Percentiles rank a stretch among this genome's conserved stretches.
Evolutionary conservation across 2,797 vertebrate species (phyloP).

Genomic region (Hozukius guyotensis): DNA sequence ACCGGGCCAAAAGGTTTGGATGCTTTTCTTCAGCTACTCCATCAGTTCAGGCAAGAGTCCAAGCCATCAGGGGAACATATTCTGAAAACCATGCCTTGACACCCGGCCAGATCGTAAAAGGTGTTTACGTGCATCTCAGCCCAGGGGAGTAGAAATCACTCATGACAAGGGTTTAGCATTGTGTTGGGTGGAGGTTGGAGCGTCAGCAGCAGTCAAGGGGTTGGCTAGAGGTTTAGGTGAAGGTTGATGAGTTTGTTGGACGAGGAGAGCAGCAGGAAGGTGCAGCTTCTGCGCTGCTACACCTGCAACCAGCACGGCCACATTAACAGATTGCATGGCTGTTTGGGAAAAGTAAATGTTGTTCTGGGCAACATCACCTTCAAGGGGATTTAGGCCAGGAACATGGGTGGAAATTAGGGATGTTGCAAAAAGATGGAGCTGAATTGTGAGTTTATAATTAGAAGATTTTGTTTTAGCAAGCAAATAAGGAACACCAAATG

Average conservation of each 20-base stretch:
- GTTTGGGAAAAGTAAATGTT: slow-evolving; percentile 68
- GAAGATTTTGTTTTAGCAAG: slow-evolving; percentile 5
- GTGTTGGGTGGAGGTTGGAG: slow-evolving; percentile 27
- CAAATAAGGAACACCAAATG: background rate
- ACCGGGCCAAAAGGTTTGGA: slow-evolving; percentile 63
- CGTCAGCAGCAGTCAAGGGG: slow-evolving; percentile 1
- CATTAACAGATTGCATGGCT: slow-evolving; percentile 56
- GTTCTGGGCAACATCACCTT: slow-evolving; percentile 50
- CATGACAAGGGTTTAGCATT: slow-evolving; percentile 63
- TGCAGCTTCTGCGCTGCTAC: slow-evolving; percentile 19
- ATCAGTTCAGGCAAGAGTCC: slow-evolving; percentile 64
- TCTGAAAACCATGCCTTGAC: slow-evolving; percentile 60
- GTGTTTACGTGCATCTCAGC: slow-evolving; percentile 72
- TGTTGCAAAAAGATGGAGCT: slow-evolving; percentile 14
- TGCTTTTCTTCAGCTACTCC: slow-evolving; percentile 64
- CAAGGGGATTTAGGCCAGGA: slow-evolving; percentile 27
- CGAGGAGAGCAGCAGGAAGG: slow-evolving; percentile 5
- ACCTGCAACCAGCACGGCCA: slow-evolving; percentile 42
- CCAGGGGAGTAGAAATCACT: slow-evolving; percentile 66
- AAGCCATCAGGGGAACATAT: slow-evolving; percentile 63
- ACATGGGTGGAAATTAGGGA: slow-evolving; percentile 36
- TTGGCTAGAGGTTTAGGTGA: slow-evolving; percentile 26
- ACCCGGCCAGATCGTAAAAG: slow-evolving; percentile 66
- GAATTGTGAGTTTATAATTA: slow-evolving; percentile 28
- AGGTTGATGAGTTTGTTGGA: slow-evolving; percentile 47